A percentile compares a stretch with the other conserved stretches of the same genome.
Conservation (phyloP, 2,888 invertebrate species). For the Gryllus longicercus region DNA sequence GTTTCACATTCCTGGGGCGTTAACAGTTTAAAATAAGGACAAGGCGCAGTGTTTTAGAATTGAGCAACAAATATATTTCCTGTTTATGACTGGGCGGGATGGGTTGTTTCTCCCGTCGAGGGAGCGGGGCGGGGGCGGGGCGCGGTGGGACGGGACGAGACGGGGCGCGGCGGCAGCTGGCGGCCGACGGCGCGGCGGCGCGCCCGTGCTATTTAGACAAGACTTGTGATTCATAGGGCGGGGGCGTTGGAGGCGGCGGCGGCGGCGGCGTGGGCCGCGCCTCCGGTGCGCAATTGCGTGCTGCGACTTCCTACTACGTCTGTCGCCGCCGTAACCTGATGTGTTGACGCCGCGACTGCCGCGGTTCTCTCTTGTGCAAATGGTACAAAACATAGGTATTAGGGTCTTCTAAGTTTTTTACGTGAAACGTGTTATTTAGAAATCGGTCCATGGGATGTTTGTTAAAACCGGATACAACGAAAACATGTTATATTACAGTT, state of each 20-base stretch:
- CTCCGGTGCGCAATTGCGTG: constrained; percentile 10
- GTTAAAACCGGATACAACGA: too few relatives aligned
- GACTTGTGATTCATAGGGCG: constrained; percentile 3
- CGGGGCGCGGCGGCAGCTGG: neutral
- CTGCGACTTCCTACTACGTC: neutral
- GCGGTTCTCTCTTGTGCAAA: too few relatives aligned
- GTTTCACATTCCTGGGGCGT: constrained; percentile 6
- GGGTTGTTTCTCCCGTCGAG: neutral
- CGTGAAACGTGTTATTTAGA: too few relatives aligned
- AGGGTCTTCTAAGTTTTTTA: too few relatives aligned
- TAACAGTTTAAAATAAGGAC: neutral
- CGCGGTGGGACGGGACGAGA: neutral
- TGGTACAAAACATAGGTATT: too few relatives aligned
- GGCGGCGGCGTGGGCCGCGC: neutral
- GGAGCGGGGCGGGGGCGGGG: neutral
- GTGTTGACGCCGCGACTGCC: too few relatives aligned
- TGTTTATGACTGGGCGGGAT: constrained; percentile 17
- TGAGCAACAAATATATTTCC: constrained; percentile 17
- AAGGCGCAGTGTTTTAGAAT: neutral
- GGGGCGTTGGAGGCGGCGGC: too few relatives aligned
- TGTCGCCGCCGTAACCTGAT: too few relatives aligned
- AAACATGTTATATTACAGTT: too few relatives aligned
- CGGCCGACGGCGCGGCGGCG: neutral
- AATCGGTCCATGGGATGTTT: too few relatives aligned
- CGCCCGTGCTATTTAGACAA: constrained; percentile 2